Percentiles rank a stretch among this genome's conserved stretches.
Conservation (phyloP, 1,140 invertebrate species). For the Helicoverpa zea region DNA sequence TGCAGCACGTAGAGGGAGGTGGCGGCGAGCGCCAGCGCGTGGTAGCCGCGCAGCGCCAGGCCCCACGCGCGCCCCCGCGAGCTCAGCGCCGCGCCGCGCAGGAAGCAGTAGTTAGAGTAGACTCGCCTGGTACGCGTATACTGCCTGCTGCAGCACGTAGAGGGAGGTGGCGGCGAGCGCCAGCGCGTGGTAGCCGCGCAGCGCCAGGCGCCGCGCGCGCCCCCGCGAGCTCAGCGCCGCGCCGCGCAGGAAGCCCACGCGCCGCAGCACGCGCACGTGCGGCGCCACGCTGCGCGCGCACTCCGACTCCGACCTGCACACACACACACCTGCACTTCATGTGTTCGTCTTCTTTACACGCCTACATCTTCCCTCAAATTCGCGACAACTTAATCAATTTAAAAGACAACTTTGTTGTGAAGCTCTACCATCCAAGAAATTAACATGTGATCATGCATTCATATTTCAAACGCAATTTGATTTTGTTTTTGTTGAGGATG, state of each 20-base stretch:
- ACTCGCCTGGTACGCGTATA: slow-evolving; percentile 67
- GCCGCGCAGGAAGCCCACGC: slow-evolving; percentile 57
- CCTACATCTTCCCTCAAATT: no score
- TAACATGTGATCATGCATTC: no score
- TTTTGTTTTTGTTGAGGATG: no score
- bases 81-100: slow-evolving; percentile 39
- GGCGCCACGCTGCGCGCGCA: slow-evolving; percentile 48
- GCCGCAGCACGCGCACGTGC: slow-evolving; percentile 53
- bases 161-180: slow-evolving; percentile 56
- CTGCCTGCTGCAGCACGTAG: slow-evolving; percentile 68
- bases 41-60: slow-evolving; percentile 56
- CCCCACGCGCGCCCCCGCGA: background rate
- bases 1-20: slow-evolving; percentile 66
- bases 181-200: slow-evolving; percentile 59
- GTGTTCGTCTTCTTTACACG: no score
- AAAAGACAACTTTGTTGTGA: no score
- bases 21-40: slow-evolving; percentile 55
- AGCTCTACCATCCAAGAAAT: no score
- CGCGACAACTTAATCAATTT: no score
- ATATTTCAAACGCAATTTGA: no score
- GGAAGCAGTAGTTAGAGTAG: slow-evolving; percentile 19
- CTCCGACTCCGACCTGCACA: slow-evolving; percentile 31
- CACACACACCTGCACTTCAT: background rate
- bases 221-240: background rate
- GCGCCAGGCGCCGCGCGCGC: background rate